Evolutionary conservation across 2,113 vertebrate genomes (phyloP), one percentile per base, ranked within the genome.

Genomic region (Pardalotus punctatus): DNA sequence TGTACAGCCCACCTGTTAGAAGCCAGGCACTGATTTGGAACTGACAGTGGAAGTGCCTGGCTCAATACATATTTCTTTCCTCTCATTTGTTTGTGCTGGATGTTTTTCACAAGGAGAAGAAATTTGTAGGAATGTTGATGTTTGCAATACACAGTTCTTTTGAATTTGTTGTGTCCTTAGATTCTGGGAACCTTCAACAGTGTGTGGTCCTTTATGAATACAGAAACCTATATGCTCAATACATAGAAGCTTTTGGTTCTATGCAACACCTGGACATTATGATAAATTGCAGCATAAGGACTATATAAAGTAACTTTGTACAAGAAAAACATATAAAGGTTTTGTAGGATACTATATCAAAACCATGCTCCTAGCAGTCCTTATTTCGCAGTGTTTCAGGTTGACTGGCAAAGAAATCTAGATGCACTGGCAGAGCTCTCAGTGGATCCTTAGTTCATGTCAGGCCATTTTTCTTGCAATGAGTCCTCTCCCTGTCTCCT

Each of bases 41-140:
- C 13, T n/a, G 43, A 40, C 29, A 58, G 33, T 40, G 19, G 14
- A 33, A 86, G 42, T 8, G 3, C 33, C 45, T 11, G 25, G 19
- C 38, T 62, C 38, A 33, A 42, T 10, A 47, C 5, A 6, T 18
- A n/a, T 21, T 27, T 43, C 45, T 42, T 22, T 25, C 36, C 14
- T 47, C 28, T 83, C 2, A 31, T 38, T 51, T 35, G 23, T n/a
- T 56, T 42, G 27, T 3, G 1, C 31, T 0, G 0, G 27, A 28
- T 33, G 11, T 61, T 88, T 88, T 57, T 18, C 28, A 31, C 42
- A 70, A 35, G 33, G 40, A 65, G 33, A 57, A 66, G 36, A 4
- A 43, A 36, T 38, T n/a, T 45, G 17, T 28, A 90, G 40, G 38
- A 78, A 70, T 45, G 3, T 12, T 33, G 36, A 43, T 0, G 1